Evolutionary conservation across 2,888 invertebrate genomes (phyloP).

Genomic region (Stomorhina lunata): DNA sequence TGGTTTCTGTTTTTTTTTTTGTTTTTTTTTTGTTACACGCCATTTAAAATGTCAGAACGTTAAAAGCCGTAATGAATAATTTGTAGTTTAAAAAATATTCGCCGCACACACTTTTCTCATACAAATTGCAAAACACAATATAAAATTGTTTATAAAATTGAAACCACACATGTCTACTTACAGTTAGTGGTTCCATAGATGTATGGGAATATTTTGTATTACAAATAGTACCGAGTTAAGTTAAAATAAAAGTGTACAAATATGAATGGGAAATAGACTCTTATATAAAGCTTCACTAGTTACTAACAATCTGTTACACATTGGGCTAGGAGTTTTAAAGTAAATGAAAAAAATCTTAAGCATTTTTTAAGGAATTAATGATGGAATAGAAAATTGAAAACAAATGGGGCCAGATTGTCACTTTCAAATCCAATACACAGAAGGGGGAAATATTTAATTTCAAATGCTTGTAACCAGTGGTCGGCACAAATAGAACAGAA

Average conservation of each 20-base stretch:
- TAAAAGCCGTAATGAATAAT: conserved; percentile 61
- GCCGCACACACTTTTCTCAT: not conserved
- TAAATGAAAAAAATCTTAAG: not conserved
- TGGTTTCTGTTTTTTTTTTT: no score
- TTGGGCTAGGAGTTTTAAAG: not conserved
- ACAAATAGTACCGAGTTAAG: no score
- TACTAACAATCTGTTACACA: not conserved
- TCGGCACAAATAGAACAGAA: no score
- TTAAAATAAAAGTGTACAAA: not conserved
- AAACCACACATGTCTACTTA: not conserved
- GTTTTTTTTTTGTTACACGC: conserved; percentile 35
- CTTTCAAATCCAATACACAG: no score
- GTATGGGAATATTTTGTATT: not conserved
- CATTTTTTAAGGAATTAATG: not conserved
- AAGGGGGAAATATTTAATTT: no score
- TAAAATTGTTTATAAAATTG: not conserved
- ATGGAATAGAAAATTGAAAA: not conserved
- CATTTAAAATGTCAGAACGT: conserved; percentile 60
- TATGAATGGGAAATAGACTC: not conserved
- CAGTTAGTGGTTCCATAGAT: not conserved
- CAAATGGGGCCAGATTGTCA: no score
- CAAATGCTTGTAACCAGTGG: no score
- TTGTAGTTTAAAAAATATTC: conserved; percentile 30
- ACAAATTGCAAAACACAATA: not conserved
- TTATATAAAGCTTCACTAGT: not conserved